Evolutionary conservation across 2,888 invertebrate genomes (phyloP), one percentile per base, ranked within the genome.

Genomic region (Trichogramma dendrolimi): DNA sequence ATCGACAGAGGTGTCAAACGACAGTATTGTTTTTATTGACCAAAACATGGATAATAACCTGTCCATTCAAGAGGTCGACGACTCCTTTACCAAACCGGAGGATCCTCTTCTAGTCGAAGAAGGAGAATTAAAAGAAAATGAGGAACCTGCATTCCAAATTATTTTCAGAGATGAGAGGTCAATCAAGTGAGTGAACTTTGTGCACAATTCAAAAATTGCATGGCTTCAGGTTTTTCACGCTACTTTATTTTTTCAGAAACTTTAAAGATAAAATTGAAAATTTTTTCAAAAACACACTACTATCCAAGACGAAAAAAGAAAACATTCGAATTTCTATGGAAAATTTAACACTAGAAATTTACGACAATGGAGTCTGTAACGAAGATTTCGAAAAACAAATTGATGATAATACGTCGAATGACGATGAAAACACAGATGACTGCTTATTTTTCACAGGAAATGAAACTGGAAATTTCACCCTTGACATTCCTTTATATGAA

Each of bases 401-500:
- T 46, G n/a, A 46, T 8, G n/a, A 46, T 10, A 46, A 46, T 10
- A 46, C 46, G 8, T 46, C 46, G n/a, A 27, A 27, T 27, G 27
- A 27, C 27, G 27, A 27, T 27, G 3, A 27, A 27, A 27, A 27
- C 27, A 27, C 27, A 2, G 27, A 27, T 27, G 27, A 27, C 27
- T 27, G 27, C 27, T 27, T 27, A 27, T 27, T 27, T 27, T 27
- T 27, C 27, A 27, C 27, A 27, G 27, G 27, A 27, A 27, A 27
- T 27, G 27, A 27, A 27, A 27, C 27, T 27, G 27, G 27, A 76
- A 78, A 38, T 39, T 73, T 27, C 71, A 70, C 61, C 59, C 67
- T 75, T 11, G 76, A 79, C 61, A 71, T 76, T 59, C 80, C 80
- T 44, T 79, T 72, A 64, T 81, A 79, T 77, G 81, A 75, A 69